Percentiles rank a stretch among this genome's conserved stretches.
These are phyloP conservation scores for Anguilla marmorata DNA, from an alignment of 2,797 vertebrate genomes.

Conservation along the genomic window DNA sequence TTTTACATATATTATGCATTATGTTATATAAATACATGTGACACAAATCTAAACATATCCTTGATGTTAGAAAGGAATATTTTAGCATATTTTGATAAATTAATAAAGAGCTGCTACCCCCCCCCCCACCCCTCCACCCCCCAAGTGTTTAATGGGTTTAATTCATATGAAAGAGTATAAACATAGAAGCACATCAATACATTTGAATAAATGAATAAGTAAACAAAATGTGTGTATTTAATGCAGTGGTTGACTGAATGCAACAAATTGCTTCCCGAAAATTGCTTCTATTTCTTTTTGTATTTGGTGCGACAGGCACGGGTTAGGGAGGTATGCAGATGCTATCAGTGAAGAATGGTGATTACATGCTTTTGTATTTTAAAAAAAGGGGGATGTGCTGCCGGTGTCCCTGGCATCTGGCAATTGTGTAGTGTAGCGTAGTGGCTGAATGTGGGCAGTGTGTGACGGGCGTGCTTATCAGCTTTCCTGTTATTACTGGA, in stretches of 20 bases:
- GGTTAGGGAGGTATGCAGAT: not conserved
- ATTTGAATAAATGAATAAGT: constrained; percentile 6
- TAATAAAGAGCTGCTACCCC: not conserved
- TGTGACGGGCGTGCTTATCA: not conserved
- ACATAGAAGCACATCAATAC: not conserved
- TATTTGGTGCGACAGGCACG: not conserved
- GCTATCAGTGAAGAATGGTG: not conserved
- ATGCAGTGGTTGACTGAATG: not conserved
- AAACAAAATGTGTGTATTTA: not conserved
- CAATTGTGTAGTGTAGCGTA: not conserved
- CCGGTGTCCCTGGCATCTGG: not conserved
- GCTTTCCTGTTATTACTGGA: not conserved
- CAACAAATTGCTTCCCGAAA: not conserved
- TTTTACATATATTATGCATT: not conserved
- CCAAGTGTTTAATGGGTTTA: not conserved
- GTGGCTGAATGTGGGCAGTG: not conserved
- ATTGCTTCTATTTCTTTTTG: not conserved
- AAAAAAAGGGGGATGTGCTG: not conserved
- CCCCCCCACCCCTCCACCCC: too few relatives aligned
- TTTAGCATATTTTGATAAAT: not conserved
- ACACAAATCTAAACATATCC: not conserved
- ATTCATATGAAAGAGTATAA: not conserved
- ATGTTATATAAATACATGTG: not conserved
- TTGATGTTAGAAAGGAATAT: not conserved
- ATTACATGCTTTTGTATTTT: not conserved